Evolutionary conservation across 2,797 vertebrate genomes (phyloP).

Genomic region (Myotis pilosus): DNA sequence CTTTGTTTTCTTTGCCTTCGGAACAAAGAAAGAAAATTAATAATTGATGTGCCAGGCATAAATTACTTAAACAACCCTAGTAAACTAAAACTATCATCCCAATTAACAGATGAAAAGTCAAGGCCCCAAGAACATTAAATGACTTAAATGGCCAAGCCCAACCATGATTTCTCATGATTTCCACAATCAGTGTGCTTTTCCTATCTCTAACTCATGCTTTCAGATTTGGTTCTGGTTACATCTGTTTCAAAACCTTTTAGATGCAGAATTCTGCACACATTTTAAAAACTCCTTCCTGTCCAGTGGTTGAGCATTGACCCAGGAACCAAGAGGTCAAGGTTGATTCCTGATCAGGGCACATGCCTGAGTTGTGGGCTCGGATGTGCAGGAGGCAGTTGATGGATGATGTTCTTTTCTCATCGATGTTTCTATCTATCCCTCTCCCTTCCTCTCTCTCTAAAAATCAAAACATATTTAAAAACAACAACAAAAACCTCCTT

Average conservation of each 20-base stretch:
- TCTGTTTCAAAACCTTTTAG: background rate
- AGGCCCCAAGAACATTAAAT: background rate
- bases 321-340: too few relatives aligned
- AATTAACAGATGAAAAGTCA: background rate
- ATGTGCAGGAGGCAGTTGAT: too few relatives aligned
- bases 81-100: slow-evolving; percentile 19
- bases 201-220: background rate
- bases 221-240: background rate
- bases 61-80: background rate
- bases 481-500: too few relatives aligned
- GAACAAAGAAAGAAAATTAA: slow-evolving; percentile 2
- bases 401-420: too few relatives aligned
- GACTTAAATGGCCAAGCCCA: background rate
- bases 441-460: too few relatives aligned
- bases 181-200: background rate
- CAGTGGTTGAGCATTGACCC: too few relatives aligned
- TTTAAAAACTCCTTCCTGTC: background rate
- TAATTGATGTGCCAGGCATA: background rate
- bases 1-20: background rate
- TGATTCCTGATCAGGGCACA: too few relatives aligned
- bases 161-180: background rate
- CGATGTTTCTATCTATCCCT: too few relatives aligned
- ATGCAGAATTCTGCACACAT: background rate
- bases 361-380: too few relatives aligned
- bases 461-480: too few relatives aligned